Evolutionary conservation across 2,888 invertebrate genomes (phyloP).

Genomic region (Lasioglossum zephyrum): DNA sequence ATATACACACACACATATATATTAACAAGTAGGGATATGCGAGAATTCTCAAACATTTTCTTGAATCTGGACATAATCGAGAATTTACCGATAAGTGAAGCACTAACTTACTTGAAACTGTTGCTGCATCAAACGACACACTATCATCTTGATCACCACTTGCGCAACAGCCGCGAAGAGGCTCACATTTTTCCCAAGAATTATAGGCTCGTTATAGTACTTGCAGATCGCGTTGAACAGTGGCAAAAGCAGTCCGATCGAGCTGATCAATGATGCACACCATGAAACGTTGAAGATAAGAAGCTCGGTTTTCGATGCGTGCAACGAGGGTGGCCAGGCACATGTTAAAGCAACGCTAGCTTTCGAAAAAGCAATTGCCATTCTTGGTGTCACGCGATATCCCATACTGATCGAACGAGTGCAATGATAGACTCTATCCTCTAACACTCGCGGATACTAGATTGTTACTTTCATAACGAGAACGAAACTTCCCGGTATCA

Average conservation of each 20-base stretch:
- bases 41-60: too few relatives aligned
- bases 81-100: too few relatives aligned
- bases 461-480: neutral
- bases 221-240: constrained; percentile 27
- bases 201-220: constrained; percentile 34
- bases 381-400: constrained; percentile 19
- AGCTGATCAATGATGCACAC: neutral
- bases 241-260: constrained; percentile 29
- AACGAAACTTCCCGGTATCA: neutral
- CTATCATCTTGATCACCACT: constrained; percentile 58
- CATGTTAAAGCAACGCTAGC: constrained; percentile 52
- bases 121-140: constrained; percentile 50
- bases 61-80: too few relatives aligned
- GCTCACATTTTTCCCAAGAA: constrained; percentile 62
- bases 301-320: neutral
- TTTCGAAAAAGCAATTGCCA: constrained; percentile 63
- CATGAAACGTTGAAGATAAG: constrained; percentile 10
- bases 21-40: too few relatives aligned
- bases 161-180: constrained; percentile 55
- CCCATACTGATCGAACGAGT: neutral
- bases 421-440: neutral
- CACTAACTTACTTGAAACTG: constrained; percentile 56
- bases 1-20: too few relatives aligned
- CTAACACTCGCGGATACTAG: neutral
- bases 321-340: constrained; percentile 62